Conservation (phyloP, 1,140 invertebrate genomes). For the Neuroterus valhalla region DNA sequence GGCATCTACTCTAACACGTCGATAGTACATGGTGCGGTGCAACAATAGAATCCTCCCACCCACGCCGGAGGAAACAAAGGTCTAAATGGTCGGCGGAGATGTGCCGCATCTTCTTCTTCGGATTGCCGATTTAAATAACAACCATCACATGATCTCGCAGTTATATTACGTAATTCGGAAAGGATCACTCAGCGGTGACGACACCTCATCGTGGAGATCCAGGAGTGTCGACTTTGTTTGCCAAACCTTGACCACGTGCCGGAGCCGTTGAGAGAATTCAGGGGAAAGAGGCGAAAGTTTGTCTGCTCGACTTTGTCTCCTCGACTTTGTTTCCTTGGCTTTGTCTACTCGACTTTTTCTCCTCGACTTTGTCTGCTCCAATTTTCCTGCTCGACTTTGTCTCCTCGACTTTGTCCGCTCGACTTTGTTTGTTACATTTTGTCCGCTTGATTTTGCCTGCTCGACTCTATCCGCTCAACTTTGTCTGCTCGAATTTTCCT, state of each 20-base stretch:
- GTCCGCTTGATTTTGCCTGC: too few relatives aligned
- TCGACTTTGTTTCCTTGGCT: too few relatives aligned
- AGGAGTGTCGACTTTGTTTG: constrained; percentile 2
- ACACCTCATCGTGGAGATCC: not conserved
- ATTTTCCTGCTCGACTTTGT: too few relatives aligned
- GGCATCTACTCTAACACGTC: constrained; percentile 2
- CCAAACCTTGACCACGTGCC: constrained; percentile 7
- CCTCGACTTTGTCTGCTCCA: too few relatives aligned
- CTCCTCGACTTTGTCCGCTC: too few relatives aligned
- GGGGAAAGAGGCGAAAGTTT: not conserved
- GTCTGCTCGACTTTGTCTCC: constrained; percentile 29
- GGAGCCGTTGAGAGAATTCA: not conserved
- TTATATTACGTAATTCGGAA: constrained; percentile 38
- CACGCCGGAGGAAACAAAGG: constrained; percentile 31
- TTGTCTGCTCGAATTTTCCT: too few relatives aligned
- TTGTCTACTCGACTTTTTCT: too few relatives aligned
- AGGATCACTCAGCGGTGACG: constrained; percentile 17
- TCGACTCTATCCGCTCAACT: too few relatives aligned
- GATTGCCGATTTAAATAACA: constrained; percentile 24
- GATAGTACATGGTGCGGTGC: not conserved
- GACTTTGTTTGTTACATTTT: too few relatives aligned
- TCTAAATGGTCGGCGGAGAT: constrained; percentile 33
- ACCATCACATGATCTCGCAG: not conserved
- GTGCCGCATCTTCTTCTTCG: constrained; percentile 22
- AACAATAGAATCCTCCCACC: constrained; percentile 33